Conservation (phyloP, 2,113 vertebrate species). For the Anhinga anhinga region DNA sequence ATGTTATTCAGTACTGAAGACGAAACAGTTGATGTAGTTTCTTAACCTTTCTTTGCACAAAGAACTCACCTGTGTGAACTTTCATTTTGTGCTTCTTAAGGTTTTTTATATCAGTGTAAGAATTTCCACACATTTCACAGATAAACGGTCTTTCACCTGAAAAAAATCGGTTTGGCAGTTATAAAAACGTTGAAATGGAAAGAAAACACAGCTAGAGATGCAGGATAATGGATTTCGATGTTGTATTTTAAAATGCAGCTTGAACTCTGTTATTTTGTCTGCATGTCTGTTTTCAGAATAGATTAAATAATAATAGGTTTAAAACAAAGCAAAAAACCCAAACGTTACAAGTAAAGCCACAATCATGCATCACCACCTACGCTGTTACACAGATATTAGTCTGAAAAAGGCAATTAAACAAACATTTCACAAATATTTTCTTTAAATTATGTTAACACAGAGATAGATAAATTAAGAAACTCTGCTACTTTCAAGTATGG, state of each 20-base stretch:
- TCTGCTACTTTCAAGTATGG: not conserved
- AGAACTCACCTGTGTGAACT: conserved; percentile 84
- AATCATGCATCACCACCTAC: not conserved
- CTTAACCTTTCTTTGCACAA: not conserved
- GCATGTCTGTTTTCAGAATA: not conserved
- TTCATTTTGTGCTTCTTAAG: conserved; percentile 96
- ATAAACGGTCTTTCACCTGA: conserved; percentile 92
- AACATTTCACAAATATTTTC: not conserved
- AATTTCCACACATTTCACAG: conserved; percentile 95
- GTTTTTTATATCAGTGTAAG: conserved; percentile 93
- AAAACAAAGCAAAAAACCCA: not conserved
- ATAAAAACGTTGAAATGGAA: not conserved
- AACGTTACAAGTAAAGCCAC: not conserved
- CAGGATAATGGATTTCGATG: not conserved
- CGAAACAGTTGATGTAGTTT: not conserved
- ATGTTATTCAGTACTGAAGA: not conserved
- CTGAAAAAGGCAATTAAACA: not conserved
- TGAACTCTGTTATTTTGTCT: not conserved
- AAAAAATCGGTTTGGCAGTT: conserved; percentile 27
- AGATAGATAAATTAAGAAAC: not conserved
- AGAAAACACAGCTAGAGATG: not conserved
- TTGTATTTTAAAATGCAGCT: not conserved
- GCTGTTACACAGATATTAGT: not conserved
- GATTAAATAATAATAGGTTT: not conserved
- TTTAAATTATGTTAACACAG: not conserved